A percentile compares a stretch with the other conserved stretches of the same genome.
Conservation (phyloP, 2,797 vertebrate genomes). For the Nannoperca australis region DNA sequence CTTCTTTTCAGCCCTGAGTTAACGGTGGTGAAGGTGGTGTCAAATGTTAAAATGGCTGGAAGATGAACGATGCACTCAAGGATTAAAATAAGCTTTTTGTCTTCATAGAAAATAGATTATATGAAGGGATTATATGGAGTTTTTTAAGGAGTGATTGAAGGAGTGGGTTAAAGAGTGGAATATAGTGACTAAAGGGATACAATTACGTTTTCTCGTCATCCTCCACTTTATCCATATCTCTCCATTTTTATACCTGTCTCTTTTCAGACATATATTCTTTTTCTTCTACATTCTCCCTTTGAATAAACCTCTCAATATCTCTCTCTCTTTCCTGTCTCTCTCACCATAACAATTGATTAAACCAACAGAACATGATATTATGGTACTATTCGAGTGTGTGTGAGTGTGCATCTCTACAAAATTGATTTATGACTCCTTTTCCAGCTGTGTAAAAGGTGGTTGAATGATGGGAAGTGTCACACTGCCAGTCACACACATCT, state of each 20-base stretch:
- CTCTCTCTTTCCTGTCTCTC: neutral
- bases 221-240: neutral
- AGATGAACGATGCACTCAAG: constrained; percentile 23
- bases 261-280: neutral
- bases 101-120: constrained; percentile 18
- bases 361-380: constrained; percentile 17
- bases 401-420: constrained; percentile 50
- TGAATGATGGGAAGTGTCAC: constrained; percentile 80
- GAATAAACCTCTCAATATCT: neutral
- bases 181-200: neutral
- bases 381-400: neutral
- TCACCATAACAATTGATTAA: constrained; percentile 4
- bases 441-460: constrained; percentile 75
- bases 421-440: constrained; percentile 79
- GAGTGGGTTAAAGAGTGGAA: neutral
- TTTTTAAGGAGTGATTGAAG: neutral
- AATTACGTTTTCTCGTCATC: neutral
- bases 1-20: constrained; percentile 25
- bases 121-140: neutral
- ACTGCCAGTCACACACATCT: constrained; percentile 23
- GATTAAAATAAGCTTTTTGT: constrained; percentile 37
- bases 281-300: neutral
- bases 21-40: constrained; percentile 6
- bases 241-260: neutral
- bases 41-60: constrained; percentile 11